Percentiles rank a stretch among this genome's conserved stretches.
phyloP scores from a whole-genome alignment of 37 sponge, comb jelly and placozoan genomes.

The Tethya wilhelma region DNA sequence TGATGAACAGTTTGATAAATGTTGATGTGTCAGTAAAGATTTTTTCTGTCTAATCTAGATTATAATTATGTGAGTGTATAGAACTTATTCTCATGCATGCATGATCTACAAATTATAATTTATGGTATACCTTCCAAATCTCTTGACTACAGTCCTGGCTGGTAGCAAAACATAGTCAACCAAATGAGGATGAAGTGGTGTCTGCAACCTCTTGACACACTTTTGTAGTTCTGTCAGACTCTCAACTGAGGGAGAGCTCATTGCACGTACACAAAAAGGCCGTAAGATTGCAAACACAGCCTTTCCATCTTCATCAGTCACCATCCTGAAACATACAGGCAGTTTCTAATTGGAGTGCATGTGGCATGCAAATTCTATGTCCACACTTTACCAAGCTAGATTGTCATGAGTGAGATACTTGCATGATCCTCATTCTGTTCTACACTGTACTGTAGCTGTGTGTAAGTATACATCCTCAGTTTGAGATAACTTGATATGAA shows the following conservation, averaged over 20 bases:
- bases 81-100: neutral
- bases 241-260: slow-evolving; percentile 40
- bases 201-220: slow-evolving; percentile 2
- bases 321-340: too few species aligned
- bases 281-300: slow-evolving; percentile 30
- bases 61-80: neutral
- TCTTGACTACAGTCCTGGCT: slow-evolving; percentile 52
- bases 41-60: neutral
- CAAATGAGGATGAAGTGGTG: slow-evolving; percentile 32
- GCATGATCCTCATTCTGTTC: too few species aligned
- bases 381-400: too few species aligned
- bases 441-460: too few species aligned
- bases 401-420: too few species aligned
- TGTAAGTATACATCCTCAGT: too few species aligned
- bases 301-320: slow-evolving; percentile 24
- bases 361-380: too few species aligned
- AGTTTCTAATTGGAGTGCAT: too few species aligned
- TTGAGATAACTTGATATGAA: too few species aligned
- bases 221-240: slow-evolving; percentile 6
- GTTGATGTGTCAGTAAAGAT: neutral
- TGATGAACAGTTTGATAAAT: neutral
- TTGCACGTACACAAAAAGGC: slow-evolving; percentile 67
- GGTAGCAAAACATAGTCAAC: slow-evolving; percentile 66
- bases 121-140: slow-evolving; percentile 11
- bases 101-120: neutral